These are phyloP conservation scores for Melanotaenia boesemani DNA, from an alignment of 2,797 vertebrate species.

Conservation along the genomic window DNA sequence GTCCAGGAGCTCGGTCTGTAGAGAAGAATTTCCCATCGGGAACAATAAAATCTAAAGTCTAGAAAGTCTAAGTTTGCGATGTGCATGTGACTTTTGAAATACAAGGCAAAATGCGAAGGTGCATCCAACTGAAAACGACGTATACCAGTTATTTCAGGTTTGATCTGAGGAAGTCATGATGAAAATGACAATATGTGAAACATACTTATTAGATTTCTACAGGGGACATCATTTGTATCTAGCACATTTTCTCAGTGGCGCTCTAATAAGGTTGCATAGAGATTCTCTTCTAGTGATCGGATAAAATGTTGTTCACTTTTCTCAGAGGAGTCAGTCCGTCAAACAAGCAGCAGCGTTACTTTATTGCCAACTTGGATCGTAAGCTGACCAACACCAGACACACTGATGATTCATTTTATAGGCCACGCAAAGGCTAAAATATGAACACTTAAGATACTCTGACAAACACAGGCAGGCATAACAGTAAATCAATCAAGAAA, in stretches of 20 bases:
- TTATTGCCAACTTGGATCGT: slow-evolving; percentile 34
- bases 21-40: too few species aligned
- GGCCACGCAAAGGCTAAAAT: slow-evolving; percentile 43
- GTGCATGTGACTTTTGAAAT: background rate
- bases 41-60: too few species aligned
- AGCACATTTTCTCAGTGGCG: slow-evolving; percentile 54
- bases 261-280: slow-evolving; percentile 30
- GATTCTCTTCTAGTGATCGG: slow-evolving; percentile 49
- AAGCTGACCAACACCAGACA: slow-evolving; percentile 46
- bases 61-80: background rate
- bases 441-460: slow-evolving; percentile 46
- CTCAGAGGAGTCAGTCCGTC: slow-evolving; percentile 45
- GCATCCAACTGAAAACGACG: slow-evolving; percentile 2
- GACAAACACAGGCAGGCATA: slow-evolving; percentile 32
- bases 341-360: slow-evolving; percentile 51
- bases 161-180: background rate
- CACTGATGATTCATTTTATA: slow-evolving; percentile 44
- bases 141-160: background rate
- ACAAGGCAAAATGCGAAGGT: slow-evolving; percentile 3
- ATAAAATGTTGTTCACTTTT: slow-evolving; percentile 59
- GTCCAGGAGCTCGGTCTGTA: too few species aligned
- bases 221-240: slow-evolving; percentile 53
- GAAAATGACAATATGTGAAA: slow-evolving; percentile 9
- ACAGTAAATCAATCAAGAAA: slow-evolving; percentile 54
- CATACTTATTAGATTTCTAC: too few species aligned